Conservation (phyloP, 2,797 vertebrate genomes). For the Tragopan temminckii region DNA sequence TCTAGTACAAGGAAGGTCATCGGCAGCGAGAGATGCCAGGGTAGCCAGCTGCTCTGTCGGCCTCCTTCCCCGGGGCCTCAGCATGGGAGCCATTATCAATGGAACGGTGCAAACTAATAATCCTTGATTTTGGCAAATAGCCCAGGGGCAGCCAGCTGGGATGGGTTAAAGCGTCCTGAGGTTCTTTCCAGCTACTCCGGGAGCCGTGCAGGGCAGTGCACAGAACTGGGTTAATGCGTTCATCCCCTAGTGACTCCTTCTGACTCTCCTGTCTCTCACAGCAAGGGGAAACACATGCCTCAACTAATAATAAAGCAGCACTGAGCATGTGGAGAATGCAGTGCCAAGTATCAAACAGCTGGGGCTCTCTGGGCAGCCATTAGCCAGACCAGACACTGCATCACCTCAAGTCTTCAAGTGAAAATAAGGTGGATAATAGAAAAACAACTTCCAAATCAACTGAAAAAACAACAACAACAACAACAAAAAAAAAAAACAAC, state of each 20-base stretch:
- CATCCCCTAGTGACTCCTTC: conserved; percentile 16
- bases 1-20: conserved; percentile 50
- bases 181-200: conserved; percentile 11
- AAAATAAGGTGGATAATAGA: not conserved
- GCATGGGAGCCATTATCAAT: not conserved
- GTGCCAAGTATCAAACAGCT: conserved; percentile 40
- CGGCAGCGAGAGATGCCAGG: conserved; percentile 30
- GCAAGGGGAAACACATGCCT: conserved; percentile 10
- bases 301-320: conserved; percentile 9
- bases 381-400: conserved; percentile 6
- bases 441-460: not conserved
- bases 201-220: not conserved
- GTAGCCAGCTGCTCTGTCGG: conserved; percentile 53
- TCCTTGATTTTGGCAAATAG: conserved; percentile 58
- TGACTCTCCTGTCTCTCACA: conserved; percentile 1
- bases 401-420: not conserved
- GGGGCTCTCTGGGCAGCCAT: conserved; percentile 5
- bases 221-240: conserved; percentile 48
- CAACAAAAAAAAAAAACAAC: not conserved
- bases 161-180: conserved; percentile 16
- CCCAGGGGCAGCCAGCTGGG: conserved; percentile 42
- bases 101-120: conserved; percentile 25
- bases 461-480: not conserved
- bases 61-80: not conserved
- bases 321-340: not conserved